Evolutionary conservation across 2,888 invertebrate species (phyloP), one percentile per base, ranked within the genome.

Genomic region (Macaria notata): DNA sequence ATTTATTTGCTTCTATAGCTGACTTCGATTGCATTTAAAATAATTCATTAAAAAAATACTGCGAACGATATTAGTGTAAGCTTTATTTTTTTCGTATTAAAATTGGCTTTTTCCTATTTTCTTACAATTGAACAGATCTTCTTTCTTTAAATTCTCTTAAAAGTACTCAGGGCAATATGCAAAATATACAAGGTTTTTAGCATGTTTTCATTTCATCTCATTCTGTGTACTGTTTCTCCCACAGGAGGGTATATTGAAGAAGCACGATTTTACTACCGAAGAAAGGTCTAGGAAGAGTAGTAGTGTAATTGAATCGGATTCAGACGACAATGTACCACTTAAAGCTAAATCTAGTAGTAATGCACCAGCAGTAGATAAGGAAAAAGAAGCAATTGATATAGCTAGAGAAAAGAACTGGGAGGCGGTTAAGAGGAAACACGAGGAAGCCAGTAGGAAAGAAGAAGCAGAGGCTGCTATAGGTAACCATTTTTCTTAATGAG

Each of bases 331-430:
- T 73, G 63, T 78, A 42, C 92, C 92, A 49, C 75, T 92, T 7
- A 92, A 91, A 70, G 72, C 86, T 4, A 91, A 90, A 71, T 70
- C 84, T 36, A 80, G 65, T 69, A 79, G 66, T 63, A 70, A 75
- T 46, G 75, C 78, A 54, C 82, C 81, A 49, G 65, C 80, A 61
- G 80, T 88, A 69, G 92, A 92, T 75, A 92, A 91, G 70, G 89
- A 92, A 65, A 86, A 88, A 69, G 88, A 86, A 78, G 92, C 92
- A 56, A 92, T 92, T 74, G 92, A 92, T 67, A 86, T 91, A 77
- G 92, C 92, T 71, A 84, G 92, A 70, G 92, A 92, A 75, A 89
- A 91, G 70, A 92, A 92, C 76, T 92, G 92, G 92, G 92, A 92
- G 75, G 92, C 92, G 9, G 92, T 92, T 0, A 92, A 92, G 65